Conservation (phyloP, 2,113 vertebrate species). For the Hyperoodon ampullatus region DNA sequence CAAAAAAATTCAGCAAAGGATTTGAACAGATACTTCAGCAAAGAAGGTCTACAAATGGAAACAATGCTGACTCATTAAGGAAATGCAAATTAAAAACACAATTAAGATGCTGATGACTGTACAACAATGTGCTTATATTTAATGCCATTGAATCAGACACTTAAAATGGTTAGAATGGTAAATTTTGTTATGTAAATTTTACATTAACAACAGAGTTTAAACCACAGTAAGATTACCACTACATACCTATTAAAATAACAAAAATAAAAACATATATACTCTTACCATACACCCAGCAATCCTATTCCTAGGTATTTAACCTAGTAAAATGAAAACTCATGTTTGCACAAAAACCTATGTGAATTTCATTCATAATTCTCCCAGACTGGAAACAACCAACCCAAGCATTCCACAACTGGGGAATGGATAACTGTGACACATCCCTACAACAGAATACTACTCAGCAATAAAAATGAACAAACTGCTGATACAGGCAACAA, state of each 20-base stretch:
- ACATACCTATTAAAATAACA: background rate
- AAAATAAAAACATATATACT: background rate
- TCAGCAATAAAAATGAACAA: background rate
- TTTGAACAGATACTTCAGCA: background rate
- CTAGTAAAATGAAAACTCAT: conserved; percentile 25
- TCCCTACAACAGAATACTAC: background rate
- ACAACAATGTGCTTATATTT: background rate
- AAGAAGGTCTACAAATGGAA: background rate
- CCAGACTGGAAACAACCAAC: background rate
- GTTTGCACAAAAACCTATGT: background rate
- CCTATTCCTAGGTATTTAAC: background rate
- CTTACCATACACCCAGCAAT: background rate
- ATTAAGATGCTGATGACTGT: background rate
- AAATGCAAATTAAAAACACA: conserved; percentile 1
- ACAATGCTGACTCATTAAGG: background rate
- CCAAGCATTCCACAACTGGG: background rate
- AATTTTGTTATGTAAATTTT: background rate
- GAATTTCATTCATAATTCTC: background rate
- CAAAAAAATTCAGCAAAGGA: background rate
- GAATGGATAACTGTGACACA: background rate
- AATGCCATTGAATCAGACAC: background rate
- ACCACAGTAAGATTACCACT: background rate
- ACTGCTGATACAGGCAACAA: background rate
- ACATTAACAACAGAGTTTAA: background rate
- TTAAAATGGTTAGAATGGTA: background rate